Evolutionary conservation across 1,140 invertebrate species (phyloP), one percentile per base, ranked within the genome.

Genomic region (Bradynema listronoti): DNA sequence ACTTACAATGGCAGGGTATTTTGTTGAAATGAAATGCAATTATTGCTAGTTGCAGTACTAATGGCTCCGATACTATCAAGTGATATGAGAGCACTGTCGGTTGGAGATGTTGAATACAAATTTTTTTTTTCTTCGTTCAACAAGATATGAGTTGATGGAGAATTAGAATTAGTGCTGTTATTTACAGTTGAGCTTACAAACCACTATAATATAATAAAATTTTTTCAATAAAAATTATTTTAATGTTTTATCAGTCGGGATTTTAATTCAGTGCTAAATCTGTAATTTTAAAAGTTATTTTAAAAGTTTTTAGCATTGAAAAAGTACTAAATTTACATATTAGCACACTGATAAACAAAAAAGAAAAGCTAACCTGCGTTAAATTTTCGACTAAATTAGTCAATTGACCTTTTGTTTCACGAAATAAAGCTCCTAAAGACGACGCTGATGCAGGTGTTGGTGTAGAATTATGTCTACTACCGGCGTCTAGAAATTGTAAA

Each of bases 381-480:
- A 65, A 62, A 19, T 49, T 62, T 39, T 68, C 63, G 16, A 65
- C 43, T 41, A 65, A 61, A 55, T 32, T 64, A 33, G 63, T 65
- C 22, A 65, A 30, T 36, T 65, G 65, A 9, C 65, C 65, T 29
- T 60, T 55, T 11, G 63, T 65, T 19, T 65, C 65, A 19, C 65
- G 65, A 36, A 65, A 65, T n/a, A 65, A 33, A 0, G 63, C 32
- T n/a, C 65, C 65, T 30, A 65, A 62, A 50, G 4, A 3, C 16
- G 47, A 50, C 3, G 9, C 58, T 41, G 58, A 29, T 32, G n/a
- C 14, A n/a, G 60, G 19, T 19, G 27, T 43, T 14, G 52, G 27
- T 4, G 47, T 4, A 50, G 45, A 11, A 7, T 3, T 11, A 19
- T 39, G 36, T 11, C 19, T 39, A 39, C 11, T 19, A 39, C 36